phyloP scores from a whole-genome alignment of 2,113 vertebrate species.

The Elephas maximus region DNA sequence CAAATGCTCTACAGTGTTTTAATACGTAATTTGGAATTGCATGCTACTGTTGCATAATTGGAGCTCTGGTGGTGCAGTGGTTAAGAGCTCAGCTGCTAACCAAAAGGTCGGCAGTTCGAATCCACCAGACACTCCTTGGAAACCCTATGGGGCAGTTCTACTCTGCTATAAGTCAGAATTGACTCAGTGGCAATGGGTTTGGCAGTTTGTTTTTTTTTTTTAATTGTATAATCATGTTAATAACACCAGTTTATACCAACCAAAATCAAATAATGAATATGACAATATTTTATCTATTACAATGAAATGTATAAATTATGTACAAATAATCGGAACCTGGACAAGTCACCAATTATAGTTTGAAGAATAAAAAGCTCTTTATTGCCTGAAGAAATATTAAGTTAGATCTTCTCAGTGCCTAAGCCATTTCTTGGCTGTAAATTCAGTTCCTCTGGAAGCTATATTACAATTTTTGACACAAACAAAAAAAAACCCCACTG shows the following conservation, averaged over 20 bases:
- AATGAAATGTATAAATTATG: conserved; percentile 20
- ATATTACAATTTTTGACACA: neutral
- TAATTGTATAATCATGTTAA: neutral
- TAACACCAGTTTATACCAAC: neutral
- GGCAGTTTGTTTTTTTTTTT: too few species aligned
- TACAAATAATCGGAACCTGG: conserved; percentile 37
- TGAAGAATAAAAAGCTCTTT: conserved; percentile 43
- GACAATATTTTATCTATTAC: neutral
- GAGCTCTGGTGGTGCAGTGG: too few species aligned
- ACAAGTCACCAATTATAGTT: neutral
- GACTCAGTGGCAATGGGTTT: too few species aligned
- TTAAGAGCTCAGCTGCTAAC: too few species aligned
- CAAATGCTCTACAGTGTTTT: neutral
- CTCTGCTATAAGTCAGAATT: too few species aligned
- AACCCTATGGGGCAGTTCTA: too few species aligned
- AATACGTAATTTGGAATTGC: neutral
- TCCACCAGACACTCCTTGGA: too few species aligned
- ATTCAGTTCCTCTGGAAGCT: conserved; percentile 34
- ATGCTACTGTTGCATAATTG: neutral
- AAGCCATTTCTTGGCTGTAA: conserved; percentile 10
- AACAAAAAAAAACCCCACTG: too few species aligned
- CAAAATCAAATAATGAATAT: neutral
- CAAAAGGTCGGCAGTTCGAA: too few species aligned
- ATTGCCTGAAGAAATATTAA: neutral
- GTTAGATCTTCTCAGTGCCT: neutral